Conservation (phyloP, 1,140 invertebrate genomes). For the Bacillus rossius region DNA sequence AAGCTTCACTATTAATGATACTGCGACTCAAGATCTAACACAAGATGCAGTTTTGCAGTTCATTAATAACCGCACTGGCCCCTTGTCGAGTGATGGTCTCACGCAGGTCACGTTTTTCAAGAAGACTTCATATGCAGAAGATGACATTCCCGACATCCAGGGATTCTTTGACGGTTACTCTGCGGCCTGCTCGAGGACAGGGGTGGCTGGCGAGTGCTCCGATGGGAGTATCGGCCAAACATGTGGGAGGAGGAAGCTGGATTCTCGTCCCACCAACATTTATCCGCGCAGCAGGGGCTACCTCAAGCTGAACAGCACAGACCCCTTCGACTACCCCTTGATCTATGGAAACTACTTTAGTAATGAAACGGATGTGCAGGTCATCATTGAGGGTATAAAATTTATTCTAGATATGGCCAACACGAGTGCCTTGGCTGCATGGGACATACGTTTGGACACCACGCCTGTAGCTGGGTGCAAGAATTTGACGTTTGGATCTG, state of each 20-base stretch:
- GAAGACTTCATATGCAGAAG: conserved; percentile 34
- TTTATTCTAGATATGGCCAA: conserved; percentile 63
- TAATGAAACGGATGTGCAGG: conserved; percentile 57
- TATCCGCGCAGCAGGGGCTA: conserved; percentile 18
- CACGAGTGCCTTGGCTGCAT: conserved; percentile 55
- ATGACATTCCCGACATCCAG: conserved; percentile 29
- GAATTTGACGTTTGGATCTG: conserved; percentile 61
- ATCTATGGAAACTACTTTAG: conserved; percentile 70
- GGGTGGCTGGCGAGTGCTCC: conserved; percentile 36
- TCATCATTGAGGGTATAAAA: conserved; percentile 63
- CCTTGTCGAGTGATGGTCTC: conserved; percentile 43
- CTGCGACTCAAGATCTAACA: conserved; percentile 24
- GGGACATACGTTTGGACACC: conserved; percentile 61
- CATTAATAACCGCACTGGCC: conserved; percentile 38
- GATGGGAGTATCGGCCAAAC: conserved; percentile 23
- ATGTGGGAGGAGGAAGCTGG: conserved; percentile 22
- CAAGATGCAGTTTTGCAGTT: conserved; percentile 39
- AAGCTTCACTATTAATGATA: conserved; percentile 36
- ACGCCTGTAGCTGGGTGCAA: conserved; percentile 67
- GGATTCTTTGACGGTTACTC: conserved; percentile 44
- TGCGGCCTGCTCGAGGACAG: conserved; percentile 36
- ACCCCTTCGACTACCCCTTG: conserved; percentile 67
- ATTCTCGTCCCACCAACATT: conserved; percentile 16
- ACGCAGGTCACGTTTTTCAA: conserved; percentile 40
- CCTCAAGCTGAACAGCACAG: conserved; percentile 43